These are phyloP conservation scores for Parnassius apollo DNA, from an alignment of 2,888 invertebrate genomes.

Conservation along the genomic window DNA sequence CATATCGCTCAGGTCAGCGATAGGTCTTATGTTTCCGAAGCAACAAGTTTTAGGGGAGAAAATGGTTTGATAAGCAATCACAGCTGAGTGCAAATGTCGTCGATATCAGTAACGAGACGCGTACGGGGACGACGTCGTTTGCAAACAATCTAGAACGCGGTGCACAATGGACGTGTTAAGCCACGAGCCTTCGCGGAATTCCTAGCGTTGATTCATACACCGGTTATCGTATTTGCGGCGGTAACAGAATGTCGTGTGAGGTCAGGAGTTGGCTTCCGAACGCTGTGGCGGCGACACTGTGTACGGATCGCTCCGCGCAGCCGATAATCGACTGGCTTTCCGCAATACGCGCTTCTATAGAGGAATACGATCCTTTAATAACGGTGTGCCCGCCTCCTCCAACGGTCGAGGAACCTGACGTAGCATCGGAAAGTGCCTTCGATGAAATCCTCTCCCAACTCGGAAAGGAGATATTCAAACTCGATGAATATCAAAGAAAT, in stretches of 20 bases:
- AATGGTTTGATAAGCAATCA: slow-evolving; percentile 66
- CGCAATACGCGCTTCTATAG: slow-evolving; percentile 58
- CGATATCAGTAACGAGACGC: slow-evolving; percentile 39
- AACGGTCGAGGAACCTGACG: slow-evolving; percentile 30
- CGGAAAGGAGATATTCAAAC: slow-evolving; percentile 72
- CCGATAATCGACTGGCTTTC: slow-evolving; percentile 72
- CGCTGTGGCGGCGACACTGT: slow-evolving; percentile 72
- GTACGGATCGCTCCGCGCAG: slow-evolving; percentile 57
- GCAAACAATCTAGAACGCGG: slow-evolving; percentile 33
- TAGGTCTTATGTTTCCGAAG: slow-evolving; percentile 46
- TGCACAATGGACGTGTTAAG: slow-evolving; percentile 40
- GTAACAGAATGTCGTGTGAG: slow-evolving; percentile 62
- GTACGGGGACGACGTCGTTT: slow-evolving; percentile 30
- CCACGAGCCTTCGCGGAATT: slow-evolving; percentile 69
- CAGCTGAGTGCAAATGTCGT: slow-evolving; percentile 41
- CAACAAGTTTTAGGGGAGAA: slow-evolving; percentile 57
- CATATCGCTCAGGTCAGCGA: slow-evolving; percentile 57
- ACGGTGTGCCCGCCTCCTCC: slow-evolving; percentile 50
- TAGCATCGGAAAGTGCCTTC: slow-evolving; percentile 57
- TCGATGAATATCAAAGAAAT: slow-evolving; percentile 69
- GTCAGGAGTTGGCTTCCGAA: slow-evolving; percentile 77
- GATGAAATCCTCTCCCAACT: slow-evolving; percentile 74
- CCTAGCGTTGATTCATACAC: slow-evolving; percentile 73
- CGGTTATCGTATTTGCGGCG: slow-evolving; percentile 67
- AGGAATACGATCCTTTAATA: slow-evolving; percentile 71